Base-by-base conservation (phyloP, 2,888 invertebrate species). In the Spialia ferax region DNA sequence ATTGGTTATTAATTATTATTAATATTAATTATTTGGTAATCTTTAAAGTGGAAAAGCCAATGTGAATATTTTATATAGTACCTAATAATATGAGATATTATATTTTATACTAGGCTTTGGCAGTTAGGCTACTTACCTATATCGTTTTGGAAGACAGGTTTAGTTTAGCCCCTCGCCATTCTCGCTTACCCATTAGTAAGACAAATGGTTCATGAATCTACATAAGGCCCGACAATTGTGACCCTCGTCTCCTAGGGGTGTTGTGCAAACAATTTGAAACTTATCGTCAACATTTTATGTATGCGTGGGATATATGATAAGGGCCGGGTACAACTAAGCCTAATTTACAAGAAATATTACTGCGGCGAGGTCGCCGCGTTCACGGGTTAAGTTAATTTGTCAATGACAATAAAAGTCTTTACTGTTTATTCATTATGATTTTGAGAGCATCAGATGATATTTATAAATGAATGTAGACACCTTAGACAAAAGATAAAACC, bases 231-330 rank as follows among this genome's bases (percentile, higher is more conserved):
- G 69, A 75, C 70, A 73, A 69, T 70, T 59, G 63, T 45, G 69
- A 66, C 75, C 76, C 75, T 72, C 72, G 70, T 73, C 72, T 72
- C 71, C 57, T 66, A 68, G 64, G 72, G 70, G 72, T 63, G 72
- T 73, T 73, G 74, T 75, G 73, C 74, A 74, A 76, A 77, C 74
- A 73, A 74, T 71, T 64, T 70, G 59, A 50, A 71, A 75, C 65
- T 73, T 74, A 69, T 63, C 68, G 57, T 57, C 57, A 64, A 67
- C 59, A 64, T 55, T 69, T 63, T 68, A 66, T 68, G 70, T 71
- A 69, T 75, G 70, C 71, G 59, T 71, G 73, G 56, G 65, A 69
- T 66, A 69, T 65, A 52, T 63, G 70, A 71, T 72, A 73, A 69
- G 35, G 20, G 52, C 50, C 13, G 52, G 61, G 52, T 35, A 54